Evolutionary conservation across 2,888 invertebrate species (phyloP), one percentile per base, ranked within the genome.

Genomic region (Drosophila borborema): DNA sequence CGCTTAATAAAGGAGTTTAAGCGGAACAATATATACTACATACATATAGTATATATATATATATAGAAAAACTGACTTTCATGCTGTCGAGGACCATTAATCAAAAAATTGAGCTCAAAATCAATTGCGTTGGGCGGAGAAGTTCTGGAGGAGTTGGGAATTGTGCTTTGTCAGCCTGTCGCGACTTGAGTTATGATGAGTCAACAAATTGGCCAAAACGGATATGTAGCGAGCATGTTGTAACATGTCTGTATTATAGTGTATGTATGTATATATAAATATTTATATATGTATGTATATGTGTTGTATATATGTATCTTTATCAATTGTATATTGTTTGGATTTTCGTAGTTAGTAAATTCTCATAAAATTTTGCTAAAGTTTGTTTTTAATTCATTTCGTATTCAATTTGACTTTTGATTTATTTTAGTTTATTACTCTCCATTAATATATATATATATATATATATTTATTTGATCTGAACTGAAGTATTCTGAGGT

Each of bases 121-220:
- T 86, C 82, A 82, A 82, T 86, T 82, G 80, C 72, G 18, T 18
- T 45, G 65, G 55, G 60, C n/a, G 38, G 55, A 31, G 40, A 14
- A 40, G 46, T n/a, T 23, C 23, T 28, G n/a, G 12, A 59, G 20
- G 20, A 28, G 18, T 10, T 0, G 20, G 41, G 18, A 45, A 82
- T 77, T 74, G 60, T 72, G 90, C 90, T 75, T 71, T 70, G 84
- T 87, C 90, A 85, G 82, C 74, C 80, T 69, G 71, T 64, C 76
- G 49, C 67, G 69, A 72, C 70, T 71, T 74, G 76, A 76, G 69
- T 83, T 89, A 89, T 84, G 88, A 85, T 88, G 84, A 85, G 82
- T 77, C 78, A 79, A 64, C 81, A 81, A 81, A 80, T 87, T 74
- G 82, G 74, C 82, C 80, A 66, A 72, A 67, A 72, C 74, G 88